Conservation (phyloP, 2,888 invertebrate species). For the Drosophila koepferae region DNA sequence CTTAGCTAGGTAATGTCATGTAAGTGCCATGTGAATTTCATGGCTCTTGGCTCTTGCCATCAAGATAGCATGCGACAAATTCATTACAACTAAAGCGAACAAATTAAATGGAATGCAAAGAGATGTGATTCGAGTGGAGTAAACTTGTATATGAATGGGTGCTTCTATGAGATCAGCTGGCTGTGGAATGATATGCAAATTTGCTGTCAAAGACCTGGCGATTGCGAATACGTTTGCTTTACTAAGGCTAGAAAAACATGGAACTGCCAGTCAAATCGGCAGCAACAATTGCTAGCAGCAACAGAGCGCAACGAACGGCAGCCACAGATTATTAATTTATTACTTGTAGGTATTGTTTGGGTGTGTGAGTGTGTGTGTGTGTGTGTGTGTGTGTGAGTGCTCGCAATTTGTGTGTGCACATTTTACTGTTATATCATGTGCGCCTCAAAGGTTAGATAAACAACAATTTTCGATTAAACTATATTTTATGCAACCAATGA, state of each 20-base stretch:
- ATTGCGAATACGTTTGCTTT: not conserved
- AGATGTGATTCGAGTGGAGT: not conserved
- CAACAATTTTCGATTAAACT: constrained; percentile 35
- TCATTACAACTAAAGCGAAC: constrained; percentile 45
- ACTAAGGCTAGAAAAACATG: constrained; percentile 18
- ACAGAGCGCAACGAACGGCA: constrained; percentile 37
- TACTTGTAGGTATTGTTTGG: constrained; percentile 20
- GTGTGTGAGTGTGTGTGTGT: constrained; percentile 10
- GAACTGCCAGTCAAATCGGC: not conserved
- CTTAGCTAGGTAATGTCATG: constrained; percentile 9
- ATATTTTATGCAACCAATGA: constrained; percentile 23
- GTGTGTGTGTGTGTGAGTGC: constrained; percentile 20
- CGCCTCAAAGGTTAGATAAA: constrained; percentile 60
- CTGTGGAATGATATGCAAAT: constrained; percentile 22
- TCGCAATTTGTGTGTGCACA: constrained; percentile 18
- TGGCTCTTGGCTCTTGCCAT: constrained; percentile 54
- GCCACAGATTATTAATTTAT: constrained; percentile 55
- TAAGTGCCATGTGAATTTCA: constrained; percentile 53
- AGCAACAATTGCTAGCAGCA: constrained; percentile 27
- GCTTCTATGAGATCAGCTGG: constrained; percentile 3
- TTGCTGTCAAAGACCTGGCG: not conserved
- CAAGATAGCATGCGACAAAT: constrained; percentile 54
- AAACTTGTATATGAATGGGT: not conserved
- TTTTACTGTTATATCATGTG: constrained; percentile 55
- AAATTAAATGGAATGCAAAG: constrained; percentile 7